Conservation (phyloP, 2,113 vertebrate genomes). For the Tichodroma muraria region DNA sequence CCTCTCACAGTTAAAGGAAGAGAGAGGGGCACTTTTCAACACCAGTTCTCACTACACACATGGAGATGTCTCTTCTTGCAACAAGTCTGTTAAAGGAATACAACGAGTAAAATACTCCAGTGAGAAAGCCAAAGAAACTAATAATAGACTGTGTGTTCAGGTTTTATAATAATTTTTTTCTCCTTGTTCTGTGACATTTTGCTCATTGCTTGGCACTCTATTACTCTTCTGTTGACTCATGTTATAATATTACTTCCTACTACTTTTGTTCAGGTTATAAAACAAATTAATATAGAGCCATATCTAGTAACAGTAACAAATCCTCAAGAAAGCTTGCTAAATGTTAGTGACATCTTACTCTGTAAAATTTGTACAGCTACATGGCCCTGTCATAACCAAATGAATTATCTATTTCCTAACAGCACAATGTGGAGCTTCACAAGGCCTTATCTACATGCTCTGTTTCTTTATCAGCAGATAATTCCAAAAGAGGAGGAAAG, state of each 20-base stretch:
- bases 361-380: neutral
- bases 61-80: neutral
- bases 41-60: neutral
- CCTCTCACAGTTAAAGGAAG: neutral
- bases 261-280: neutral
- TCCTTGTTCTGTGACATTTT: neutral
- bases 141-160: neutral
- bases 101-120: neutral
- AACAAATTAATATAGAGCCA: neutral
- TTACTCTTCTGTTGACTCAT: neutral
- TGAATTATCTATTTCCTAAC: neutral
- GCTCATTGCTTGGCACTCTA: neutral
- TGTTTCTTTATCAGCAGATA: neutral
- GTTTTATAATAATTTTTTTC: neutral
- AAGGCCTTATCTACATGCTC: neutral
- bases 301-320: neutral
- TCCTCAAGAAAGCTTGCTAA: neutral
- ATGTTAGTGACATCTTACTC: neutral
- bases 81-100: neutral
- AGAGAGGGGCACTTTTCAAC: neutral
- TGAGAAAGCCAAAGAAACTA: neutral
- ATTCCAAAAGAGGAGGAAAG: neutral
- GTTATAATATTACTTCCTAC: neutral
- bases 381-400: neutral
- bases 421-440: neutral